Conservation (phyloP, 2,113 vertebrate genomes). For the Syngnathoides biaculeatus region DNA sequence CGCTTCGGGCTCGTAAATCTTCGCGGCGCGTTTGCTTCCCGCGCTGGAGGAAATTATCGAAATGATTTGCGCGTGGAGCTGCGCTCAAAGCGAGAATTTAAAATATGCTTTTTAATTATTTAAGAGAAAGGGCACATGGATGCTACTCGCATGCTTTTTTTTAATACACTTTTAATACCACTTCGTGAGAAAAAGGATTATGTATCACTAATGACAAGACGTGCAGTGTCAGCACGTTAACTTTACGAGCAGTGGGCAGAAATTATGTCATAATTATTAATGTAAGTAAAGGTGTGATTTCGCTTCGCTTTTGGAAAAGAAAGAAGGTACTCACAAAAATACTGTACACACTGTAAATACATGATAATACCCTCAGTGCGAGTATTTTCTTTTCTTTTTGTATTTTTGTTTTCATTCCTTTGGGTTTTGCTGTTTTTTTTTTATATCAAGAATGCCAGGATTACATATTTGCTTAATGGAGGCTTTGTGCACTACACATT, state of each 20-base stretch:
- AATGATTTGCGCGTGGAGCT: slow-evolving; percentile 6
- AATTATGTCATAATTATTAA: neutral
- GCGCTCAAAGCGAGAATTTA: slow-evolving; percentile 5
- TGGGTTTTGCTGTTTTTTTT: slow-evolving; percentile 12
- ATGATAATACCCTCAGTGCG: neutral
- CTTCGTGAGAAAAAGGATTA: slow-evolving; percentile 6
- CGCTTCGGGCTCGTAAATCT: slow-evolving; percentile 3
- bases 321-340: neutral
- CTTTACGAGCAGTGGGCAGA: neutral
- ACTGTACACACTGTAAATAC: neutral
- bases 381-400: neutral
- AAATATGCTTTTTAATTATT: slow-evolving; percentile 15
- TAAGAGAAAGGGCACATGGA: neutral
- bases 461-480: slow-evolving; percentile 35
- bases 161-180: slow-evolving; percentile 5
- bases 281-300: neutral
- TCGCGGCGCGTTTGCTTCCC: neutral
- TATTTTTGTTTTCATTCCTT: neutral
- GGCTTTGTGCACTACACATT: slow-evolving; percentile 25
- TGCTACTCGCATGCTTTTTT: neutral
- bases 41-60: neutral
- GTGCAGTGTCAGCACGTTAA: neutral
- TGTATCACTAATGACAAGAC: slow-evolving; percentile 14
- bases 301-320: neutral
- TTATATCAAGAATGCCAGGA: slow-evolving; percentile 23